Evolutionary conservation across 2,888 invertebrate genomes (phyloP).

Genomic region (Melieria picta): DNA sequence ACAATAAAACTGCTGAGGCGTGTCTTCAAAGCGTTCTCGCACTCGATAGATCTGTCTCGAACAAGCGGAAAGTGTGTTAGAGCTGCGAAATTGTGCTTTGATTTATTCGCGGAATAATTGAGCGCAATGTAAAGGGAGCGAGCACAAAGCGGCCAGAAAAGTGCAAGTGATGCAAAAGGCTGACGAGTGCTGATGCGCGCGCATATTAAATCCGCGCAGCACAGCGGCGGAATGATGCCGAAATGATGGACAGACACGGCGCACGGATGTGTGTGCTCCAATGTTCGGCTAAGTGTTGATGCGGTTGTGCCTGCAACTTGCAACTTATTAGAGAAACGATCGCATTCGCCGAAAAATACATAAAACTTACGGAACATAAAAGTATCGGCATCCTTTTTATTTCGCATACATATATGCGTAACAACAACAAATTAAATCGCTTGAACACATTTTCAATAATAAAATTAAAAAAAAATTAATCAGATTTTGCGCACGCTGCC

Average conservation of each 20-base stretch:
- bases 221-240: neutral
- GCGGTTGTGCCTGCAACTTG: constrained; percentile 22
- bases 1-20: neutral
- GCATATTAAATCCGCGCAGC: no score
- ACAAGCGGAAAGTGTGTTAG: constrained; percentile 7
- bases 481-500: no score
- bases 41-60: neutral
- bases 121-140: constrained; percentile 14
- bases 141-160: no score
- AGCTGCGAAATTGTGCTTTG: constrained; percentile 33
- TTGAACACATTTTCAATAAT: neutral
- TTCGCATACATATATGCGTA: constrained; percentile 15
- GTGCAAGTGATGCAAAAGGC: no score
- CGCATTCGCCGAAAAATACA: constrained; percentile 29
- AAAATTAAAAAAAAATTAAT: no score
- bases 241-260: neutral
- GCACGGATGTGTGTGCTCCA: neutral
- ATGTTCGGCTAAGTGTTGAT: neutral
- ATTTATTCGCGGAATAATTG: constrained; percentile 40
- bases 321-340: constrained; percentile 30
- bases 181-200: no score
- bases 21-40: neutral
- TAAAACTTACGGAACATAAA: constrained; percentile 27
- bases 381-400: constrained; percentile 32
- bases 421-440: constrained; percentile 25